Evolutionary conservation across 2,113 vertebrate genomes (phyloP), one percentile per base, ranked within the genome.

Genomic region (Hymenochirus boettgeri): DNA sequence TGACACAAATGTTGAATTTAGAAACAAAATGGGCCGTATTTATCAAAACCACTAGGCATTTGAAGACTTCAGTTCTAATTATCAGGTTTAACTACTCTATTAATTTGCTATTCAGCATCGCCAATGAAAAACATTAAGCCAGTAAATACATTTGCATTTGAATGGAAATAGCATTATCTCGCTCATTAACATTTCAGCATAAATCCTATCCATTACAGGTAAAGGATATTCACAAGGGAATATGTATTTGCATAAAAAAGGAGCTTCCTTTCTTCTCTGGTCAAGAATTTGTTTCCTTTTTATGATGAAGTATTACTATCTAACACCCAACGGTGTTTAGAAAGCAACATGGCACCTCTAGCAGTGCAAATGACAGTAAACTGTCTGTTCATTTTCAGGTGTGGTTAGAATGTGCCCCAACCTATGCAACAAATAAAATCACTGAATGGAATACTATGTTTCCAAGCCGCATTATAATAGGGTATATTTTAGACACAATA

Each of bases 91-190:
- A 67, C 63, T 51, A 65, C 52, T 59, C 56, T 67, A 59, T 67
- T 67, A 67, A 67, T 67, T 67, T 67, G 31, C 47, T 33, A 67
- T 67, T 67, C 65, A 59, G 56, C 47, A 26, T 59, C 39, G 59
- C 50, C 65, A 59, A 25, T 57, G 63, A 58, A 66, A 65, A 58
- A 51, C 63, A 66, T 59, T 67, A 67, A 52, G 46, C 47, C 65
- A 67, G 56, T 67, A 67, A 67, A 67, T 37, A 59, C 56, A 67
- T 67, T 67, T 67, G 56, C 65, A 67, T 67, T 67, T 67, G 56
- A 67, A 60, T 52, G 48, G 42, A 57, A 59, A 59, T 39, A 67
- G 39, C 56, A 59, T 67, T 67, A 59, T 67, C 65, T 59, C 51
- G 31, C 33, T 22, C 53, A 67, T 59, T 67, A 67, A 67, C 56